These are phyloP conservation scores for Volucella zonaria DNA, from an alignment of 2,888 invertebrate species.

Conservation along the genomic window DNA sequence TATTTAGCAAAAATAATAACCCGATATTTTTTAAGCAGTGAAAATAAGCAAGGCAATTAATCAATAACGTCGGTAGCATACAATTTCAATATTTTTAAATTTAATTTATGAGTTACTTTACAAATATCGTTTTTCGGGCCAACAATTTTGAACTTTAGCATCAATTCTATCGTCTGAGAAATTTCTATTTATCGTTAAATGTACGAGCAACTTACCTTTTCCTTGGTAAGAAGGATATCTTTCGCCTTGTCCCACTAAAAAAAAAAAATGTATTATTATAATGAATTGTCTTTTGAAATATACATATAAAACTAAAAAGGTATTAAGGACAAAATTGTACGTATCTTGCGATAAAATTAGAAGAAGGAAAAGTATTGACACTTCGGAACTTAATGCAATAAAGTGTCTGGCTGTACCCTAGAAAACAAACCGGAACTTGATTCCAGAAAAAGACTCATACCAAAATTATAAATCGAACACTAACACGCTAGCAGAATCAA, in stretches of 20 bases:
- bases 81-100: background rate
- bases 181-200: background rate
- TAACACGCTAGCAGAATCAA: too few species aligned
- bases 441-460: too few species aligned
- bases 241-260: slow-evolving; percentile 59
- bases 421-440: too few species aligned
- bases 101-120: background rate
- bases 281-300: too few species aligned
- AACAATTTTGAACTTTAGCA: slow-evolving; percentile 24
- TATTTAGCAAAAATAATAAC: background rate
- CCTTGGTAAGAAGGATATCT: slow-evolving; percentile 73
- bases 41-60: background rate
- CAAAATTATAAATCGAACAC: too few species aligned
- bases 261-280: background rate
- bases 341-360: too few species aligned
- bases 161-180: slow-evolving; percentile 16
- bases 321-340: too few species aligned
- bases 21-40: background rate
- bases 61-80: background rate
- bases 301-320: too few species aligned
- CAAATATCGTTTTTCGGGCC: too few species aligned
- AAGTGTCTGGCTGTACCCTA: too few species aligned
- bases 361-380: too few species aligned
- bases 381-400: too few species aligned
- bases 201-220: slow-evolving; percentile 53